Evolutionary conservation across 2,113 vertebrate species (phyloP).

Genomic region (Coryphaenoides rupestris): DNA sequence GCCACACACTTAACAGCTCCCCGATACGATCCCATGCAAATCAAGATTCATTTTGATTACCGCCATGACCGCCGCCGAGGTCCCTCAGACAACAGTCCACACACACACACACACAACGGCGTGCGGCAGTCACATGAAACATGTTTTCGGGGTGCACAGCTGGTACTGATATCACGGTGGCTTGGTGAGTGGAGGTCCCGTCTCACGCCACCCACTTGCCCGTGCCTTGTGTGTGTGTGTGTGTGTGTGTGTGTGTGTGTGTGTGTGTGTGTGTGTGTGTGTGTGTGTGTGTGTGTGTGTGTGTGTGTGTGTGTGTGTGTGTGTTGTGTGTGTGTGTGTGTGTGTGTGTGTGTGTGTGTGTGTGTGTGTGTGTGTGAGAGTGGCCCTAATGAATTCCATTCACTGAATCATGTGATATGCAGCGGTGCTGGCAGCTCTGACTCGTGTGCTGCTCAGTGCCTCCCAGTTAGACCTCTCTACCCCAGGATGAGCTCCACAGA

Average conservation of each 20-base stretch:
- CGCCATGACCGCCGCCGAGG: too few relatives aligned
- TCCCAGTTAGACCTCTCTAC: constrained; percentile 52
- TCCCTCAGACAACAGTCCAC: neutral
- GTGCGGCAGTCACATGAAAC: constrained; percentile 34
- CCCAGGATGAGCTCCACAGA: constrained; percentile 33
- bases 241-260: too few relatives aligned
- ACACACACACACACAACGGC: constrained; percentile 15
- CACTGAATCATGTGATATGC: constrained; percentile 59
- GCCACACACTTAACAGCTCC: too few relatives aligned
- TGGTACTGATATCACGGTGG: constrained; percentile 64
- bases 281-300: constrained; percentile 21
- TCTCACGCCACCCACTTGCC: constrained; percentile 53
- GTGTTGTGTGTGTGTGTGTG: constrained; percentile 40
- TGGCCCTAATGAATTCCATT: constrained; percentile 69
- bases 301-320: neutral
- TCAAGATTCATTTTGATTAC: too few relatives aligned
- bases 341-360: neutral
- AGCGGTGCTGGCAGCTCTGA: constrained; percentile 55
- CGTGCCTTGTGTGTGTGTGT: constrained; percentile 29
- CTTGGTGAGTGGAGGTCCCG: constrained; percentile 52
- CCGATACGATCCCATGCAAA: too few relatives aligned
- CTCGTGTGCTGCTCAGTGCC: constrained; percentile 18
- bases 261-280: constrained; percentile 35
- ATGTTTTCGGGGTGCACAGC: constrained; percentile 54
- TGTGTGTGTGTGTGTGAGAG: constrained; percentile 34